These are phyloP conservation scores for Lycodopsis pacificus DNA, from an alignment of 2,797 vertebrate species.

Conservation along the genomic window DNA sequence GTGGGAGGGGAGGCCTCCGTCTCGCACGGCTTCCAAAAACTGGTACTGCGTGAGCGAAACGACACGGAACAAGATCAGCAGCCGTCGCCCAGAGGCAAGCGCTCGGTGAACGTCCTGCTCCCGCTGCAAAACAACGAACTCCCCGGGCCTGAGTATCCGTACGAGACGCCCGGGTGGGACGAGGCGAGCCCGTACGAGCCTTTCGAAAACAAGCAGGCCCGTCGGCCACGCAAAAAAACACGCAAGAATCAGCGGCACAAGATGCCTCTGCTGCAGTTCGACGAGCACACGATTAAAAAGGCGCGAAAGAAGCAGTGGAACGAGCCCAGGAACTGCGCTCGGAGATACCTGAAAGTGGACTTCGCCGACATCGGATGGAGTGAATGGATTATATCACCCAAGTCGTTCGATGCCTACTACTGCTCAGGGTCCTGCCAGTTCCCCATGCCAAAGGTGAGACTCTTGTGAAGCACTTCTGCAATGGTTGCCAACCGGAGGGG, in stretches of 20 bases:
- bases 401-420: constrained; percentile 96
- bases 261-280: constrained; percentile 92
- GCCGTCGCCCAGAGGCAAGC: constrained; percentile 78
- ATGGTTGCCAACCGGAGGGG: neutral
- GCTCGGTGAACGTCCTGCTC: constrained; percentile 84
- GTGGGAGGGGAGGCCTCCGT: constrained; percentile 47
- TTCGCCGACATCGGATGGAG: constrained; percentile 99
- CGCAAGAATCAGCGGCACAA: constrained; percentile 89
- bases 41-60: constrained; percentile 66
- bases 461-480: neutral
- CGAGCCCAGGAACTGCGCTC: constrained; percentile 90
- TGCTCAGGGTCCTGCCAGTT: constrained; percentile 98
- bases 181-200: constrained; percentile 87
- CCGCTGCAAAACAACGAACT: constrained; percentile 96
- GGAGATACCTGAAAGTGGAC: constrained; percentile 96
- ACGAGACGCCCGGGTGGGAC: constrained; percentile 87
- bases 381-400: constrained; percentile 99
- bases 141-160: constrained; percentile 90
- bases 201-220: constrained; percentile 84
- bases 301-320: constrained; percentile 95
- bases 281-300: constrained; percentile 95
- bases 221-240: constrained; percentile 89
- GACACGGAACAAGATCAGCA: constrained; percentile 37
- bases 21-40: constrained; percentile 65
- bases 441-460: constrained; percentile 95